Evolutionary conservation across 2,113 vertebrate genomes (phyloP), one percentile per base, ranked within the genome.

Genomic region (Chamaetylas fuelleborni): DNA sequence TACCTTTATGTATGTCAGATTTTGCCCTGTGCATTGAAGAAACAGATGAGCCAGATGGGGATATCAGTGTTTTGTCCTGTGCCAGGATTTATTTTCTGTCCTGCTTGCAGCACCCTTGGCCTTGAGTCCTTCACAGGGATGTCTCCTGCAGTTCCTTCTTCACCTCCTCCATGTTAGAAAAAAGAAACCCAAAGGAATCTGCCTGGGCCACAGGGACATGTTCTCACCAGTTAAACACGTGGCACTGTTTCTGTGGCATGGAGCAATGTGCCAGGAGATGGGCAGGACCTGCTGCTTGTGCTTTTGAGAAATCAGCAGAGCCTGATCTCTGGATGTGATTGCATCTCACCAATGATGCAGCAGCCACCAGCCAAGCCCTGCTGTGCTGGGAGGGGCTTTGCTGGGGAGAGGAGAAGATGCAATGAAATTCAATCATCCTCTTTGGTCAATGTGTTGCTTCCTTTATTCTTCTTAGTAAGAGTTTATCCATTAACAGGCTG

Each of bases 291-390:
- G 97, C 58, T 97, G 98, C 98, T 98, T 98, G 97, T 96, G 98
- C 98, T 98, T 98, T 98, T 98, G 98, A 98, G 98, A 99, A 98
- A 99, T 98, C 98, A 98, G 98, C 98, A 97, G 98, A 98, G 98
- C 99, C 98, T 98, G 97, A 98, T 98, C 98, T 98, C 96, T 98
- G 98, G 97, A 98, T 98, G 98, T 96, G 98, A 47, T 47, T 47
- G 53, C 48, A 6, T 67, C 98, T 98, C 98, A 98, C 99, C 98
- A 98, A 99, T 99, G 98, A 99, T 99, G 98, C 98, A 98, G 98
- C 60, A 96, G 82, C 33, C 96, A 25, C 88, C 56, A 93, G 86
- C 91, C 96, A 83, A 86, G 94, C 93, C 28, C 64, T 51, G 45
- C 51, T 67, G 85, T 92, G 97, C 94, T 91, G 85, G 91, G 94